Percentiles rank a stretch among this genome's conserved stretches.
Conservation (phyloP, 2,888 invertebrate genomes). For the Scaptomyza polygonia region DNA sequence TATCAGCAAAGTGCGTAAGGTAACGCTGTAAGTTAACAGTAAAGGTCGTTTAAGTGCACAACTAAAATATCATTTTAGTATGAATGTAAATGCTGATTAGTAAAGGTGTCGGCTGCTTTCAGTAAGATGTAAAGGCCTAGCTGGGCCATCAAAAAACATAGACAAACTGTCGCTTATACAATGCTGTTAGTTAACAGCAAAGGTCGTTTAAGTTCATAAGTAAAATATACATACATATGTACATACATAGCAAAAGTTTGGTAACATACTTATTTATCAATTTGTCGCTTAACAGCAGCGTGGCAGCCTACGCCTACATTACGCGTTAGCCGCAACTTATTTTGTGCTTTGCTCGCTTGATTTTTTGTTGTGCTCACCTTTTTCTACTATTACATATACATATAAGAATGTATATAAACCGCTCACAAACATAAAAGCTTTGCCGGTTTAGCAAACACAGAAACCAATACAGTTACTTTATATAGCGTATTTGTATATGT, state of each 20-base stretch:
- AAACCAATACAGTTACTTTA: constrained; percentile 22
- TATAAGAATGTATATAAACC: constrained; percentile 23
- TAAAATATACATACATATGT: background rate
- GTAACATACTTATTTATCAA: constrained; percentile 9
- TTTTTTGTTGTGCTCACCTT: constrained; percentile 75
- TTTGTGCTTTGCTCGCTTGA: constrained; percentile 46
- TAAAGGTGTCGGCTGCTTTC: background rate
- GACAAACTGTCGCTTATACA: constrained; percentile 1
- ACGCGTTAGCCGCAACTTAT: constrained; percentile 4
- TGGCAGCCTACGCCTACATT: constrained; percentile 40
- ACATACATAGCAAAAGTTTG: background rate
- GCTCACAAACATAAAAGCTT: constrained; percentile 32
- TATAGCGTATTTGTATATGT: constrained; percentile 11
- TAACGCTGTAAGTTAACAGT: constrained; percentile 34
- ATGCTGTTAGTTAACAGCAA: constrained; percentile 41
- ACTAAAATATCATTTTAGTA: background rate
- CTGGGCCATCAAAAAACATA: background rate
- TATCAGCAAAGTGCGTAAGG: background rate
- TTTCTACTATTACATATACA: constrained; percentile 54
- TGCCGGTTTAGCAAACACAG: constrained; percentile 59
- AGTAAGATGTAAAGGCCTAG: constrained; percentile 6
- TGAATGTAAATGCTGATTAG: background rate
- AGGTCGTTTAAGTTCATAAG: constrained; percentile 36
- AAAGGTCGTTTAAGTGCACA: constrained; percentile 37
- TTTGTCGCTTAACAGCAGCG: constrained; percentile 25